Evolutionary conservation across 1,140 invertebrate species (phyloP), one percentile per base, ranked within the genome.

Genomic region (Anoplophora glabripennis): DNA sequence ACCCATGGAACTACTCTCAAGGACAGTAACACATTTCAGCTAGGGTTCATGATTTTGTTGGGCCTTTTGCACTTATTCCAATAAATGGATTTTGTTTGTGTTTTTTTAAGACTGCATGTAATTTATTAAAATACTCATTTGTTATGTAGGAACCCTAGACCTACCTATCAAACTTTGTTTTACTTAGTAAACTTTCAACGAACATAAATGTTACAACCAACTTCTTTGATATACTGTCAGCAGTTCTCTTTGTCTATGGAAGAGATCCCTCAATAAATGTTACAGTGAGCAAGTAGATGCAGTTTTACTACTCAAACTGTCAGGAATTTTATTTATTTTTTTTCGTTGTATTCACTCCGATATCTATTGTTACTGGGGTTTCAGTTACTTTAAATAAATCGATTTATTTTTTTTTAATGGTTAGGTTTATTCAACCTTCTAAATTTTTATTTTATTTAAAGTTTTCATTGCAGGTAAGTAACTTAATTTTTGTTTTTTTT

Each of bases 41-140:
- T 14, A 17, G 15, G 10, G 18, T 52, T 40, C 55, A 36, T 47
- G 17, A 38, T 40, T 48, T 36, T 47, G 10, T 33, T 59, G 28
- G 57, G 58, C 51, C 58, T 48, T 54, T 60, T 53, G 58, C 58
- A 60, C 58, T 60, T 60, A 60, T 60, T 53, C 45, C 45, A 53
- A 35, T 28, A 10, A 35, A 14, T 12, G 1, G 41, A 54, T 36
- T 18, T 35, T 54, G 52, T 44, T 60, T 53, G 51, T 46, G 52
- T 60, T 47, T 54, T 60, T 60, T 38, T 46, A 60, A 60, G 58
- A 60, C 58, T 60, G 58, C 52, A 54, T 54, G 52, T 54, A 54
- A 54, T 54, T 40, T 54, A 53, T 40, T 54, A 44, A 54, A 60
- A 60, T 60, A 60, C 58, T 60, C 58, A 60, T 60, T 48, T 48